Conservation (phyloP, 2,113 vertebrate genomes). For the Aythya baeri region DNA sequence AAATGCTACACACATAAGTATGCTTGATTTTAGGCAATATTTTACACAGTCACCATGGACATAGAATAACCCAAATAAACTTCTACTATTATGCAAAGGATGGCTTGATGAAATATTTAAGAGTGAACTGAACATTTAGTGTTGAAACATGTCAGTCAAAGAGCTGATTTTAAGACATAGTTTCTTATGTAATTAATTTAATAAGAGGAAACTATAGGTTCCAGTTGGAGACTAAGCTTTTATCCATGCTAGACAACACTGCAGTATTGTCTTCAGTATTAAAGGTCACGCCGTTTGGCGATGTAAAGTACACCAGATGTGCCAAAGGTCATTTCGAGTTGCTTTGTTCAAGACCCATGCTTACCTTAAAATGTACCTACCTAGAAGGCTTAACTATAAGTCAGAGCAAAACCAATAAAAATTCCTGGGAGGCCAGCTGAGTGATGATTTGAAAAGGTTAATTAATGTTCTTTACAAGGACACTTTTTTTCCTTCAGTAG, state of each 20-base stretch:
- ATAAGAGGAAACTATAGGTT: slow-evolving; percentile 4
- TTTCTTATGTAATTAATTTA: slow-evolving; percentile 52
- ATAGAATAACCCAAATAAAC: not conserved
- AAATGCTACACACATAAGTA: not conserved
- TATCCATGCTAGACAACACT: slow-evolving; percentile 14
- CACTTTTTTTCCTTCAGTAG: not conserved
- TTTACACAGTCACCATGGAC: not conserved
- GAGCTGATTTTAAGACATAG: not conserved
- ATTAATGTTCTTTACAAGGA: slow-evolving; percentile 24
- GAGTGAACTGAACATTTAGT: not conserved
- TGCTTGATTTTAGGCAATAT: not conserved
- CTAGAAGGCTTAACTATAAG: not conserved
- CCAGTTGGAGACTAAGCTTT: not conserved
- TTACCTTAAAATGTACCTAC: slow-evolving; percentile 6
- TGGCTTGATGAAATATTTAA: not conserved
- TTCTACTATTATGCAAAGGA: not conserved
- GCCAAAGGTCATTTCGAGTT: not conserved
- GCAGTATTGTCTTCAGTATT: slow-evolving; percentile 29
- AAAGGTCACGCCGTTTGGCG: not conserved
- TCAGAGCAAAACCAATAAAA: slow-evolving; percentile 35
- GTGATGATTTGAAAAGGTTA: not conserved
- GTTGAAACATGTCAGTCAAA: not conserved
- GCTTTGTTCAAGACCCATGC: slow-evolving; percentile 21
- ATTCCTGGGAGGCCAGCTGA: slow-evolving; percentile 9
- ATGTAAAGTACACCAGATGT: slow-evolving; percentile 18